phyloP scores from a whole-genome alignment of 2,113 vertebrate genomes.

The Scomber scombrus region DNA sequence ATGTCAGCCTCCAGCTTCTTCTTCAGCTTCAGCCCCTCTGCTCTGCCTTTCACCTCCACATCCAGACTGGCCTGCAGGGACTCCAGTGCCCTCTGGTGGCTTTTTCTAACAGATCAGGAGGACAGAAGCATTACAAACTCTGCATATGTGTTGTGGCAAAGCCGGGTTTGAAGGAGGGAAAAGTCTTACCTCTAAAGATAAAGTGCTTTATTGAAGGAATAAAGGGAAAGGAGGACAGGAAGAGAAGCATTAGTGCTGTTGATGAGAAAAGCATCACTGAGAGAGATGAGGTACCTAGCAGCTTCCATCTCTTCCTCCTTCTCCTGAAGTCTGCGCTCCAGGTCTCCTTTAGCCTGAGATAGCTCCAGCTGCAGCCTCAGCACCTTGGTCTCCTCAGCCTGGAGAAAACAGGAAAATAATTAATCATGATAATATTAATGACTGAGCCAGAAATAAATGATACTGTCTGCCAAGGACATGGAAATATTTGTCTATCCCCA shows the following conservation, averaged over 20 bases:
- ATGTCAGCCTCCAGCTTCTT: constrained; percentile 85
- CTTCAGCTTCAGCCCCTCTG: constrained; percentile 82
- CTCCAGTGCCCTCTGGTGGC: constrained; percentile 85
- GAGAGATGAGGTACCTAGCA: constrained; percentile 69
- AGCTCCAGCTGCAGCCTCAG: constrained; percentile 86
- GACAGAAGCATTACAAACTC: background rate
- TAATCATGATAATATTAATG: too few species aligned
- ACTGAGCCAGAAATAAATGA: too few species aligned
- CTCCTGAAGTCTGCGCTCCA: constrained; percentile 86
- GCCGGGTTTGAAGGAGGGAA: background rate
- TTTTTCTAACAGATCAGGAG: constrained; percentile 72
- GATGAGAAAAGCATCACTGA: background rate
- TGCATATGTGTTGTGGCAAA: background rate
- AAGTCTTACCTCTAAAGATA: constrained; percentile 44
- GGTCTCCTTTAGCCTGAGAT: constrained; percentile 85
- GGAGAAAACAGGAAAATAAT: background rate
- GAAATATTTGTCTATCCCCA: too few species aligned
- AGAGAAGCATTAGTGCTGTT: constrained; percentile 1
- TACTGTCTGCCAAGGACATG: too few species aligned
- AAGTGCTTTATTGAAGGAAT: constrained; percentile 19
- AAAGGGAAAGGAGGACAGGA: constrained; percentile 25
- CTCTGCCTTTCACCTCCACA: constrained; percentile 81
- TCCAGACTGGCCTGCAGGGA: constrained; percentile 86
- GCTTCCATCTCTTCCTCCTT: constrained; percentile 87
- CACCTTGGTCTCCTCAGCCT: constrained; percentile 88